Percentiles rank a stretch among this genome's conserved stretches.
Conservation (phyloP, 2,113 vertebrate species). For the Zapus hudsonius region DNA sequence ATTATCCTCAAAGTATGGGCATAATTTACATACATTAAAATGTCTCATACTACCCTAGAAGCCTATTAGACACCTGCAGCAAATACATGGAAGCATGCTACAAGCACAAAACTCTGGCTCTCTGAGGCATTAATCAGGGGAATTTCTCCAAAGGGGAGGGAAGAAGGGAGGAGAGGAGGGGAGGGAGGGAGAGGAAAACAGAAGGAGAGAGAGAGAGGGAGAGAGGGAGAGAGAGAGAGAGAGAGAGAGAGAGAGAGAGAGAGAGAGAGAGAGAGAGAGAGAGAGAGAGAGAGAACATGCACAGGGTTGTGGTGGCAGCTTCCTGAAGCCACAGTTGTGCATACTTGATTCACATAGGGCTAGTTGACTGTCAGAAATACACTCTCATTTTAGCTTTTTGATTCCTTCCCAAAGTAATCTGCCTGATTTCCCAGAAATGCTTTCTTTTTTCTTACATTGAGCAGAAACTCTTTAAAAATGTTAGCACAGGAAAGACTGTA, state of each 20-base stretch:
- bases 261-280: background rate
- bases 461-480: slow-evolving; percentile 70
- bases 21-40: slow-evolving; percentile 79
- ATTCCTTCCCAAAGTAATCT: slow-evolving; percentile 49
- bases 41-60: slow-evolving; percentile 68
- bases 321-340: slow-evolving; percentile 1
- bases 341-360: slow-evolving; percentile 17
- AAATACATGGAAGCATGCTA: slow-evolving; percentile 57
- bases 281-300: background rate
- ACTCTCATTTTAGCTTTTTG: slow-evolving; percentile 70
- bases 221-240: background rate
- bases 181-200: no score
- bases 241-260: background rate
- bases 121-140: slow-evolving; percentile 48
- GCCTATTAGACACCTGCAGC: slow-evolving; percentile 66
- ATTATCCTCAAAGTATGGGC: slow-evolving; percentile 73
- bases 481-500: slow-evolving; percentile 48
- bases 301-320: background rate
- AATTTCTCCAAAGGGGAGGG: background rate
- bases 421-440: slow-evolving; percentile 70
- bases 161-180: background rate
- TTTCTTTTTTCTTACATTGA: slow-evolving; percentile 52
- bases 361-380: slow-evolving; percentile 60
- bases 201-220: background rate
- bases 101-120: slow-evolving; percentile 23